Percentiles rank a stretch among this genome's conserved stretches.
phyloP scores from a whole-genome alignment of 2,888 invertebrate genomes.

The Dryadula phaetusa region DNA sequence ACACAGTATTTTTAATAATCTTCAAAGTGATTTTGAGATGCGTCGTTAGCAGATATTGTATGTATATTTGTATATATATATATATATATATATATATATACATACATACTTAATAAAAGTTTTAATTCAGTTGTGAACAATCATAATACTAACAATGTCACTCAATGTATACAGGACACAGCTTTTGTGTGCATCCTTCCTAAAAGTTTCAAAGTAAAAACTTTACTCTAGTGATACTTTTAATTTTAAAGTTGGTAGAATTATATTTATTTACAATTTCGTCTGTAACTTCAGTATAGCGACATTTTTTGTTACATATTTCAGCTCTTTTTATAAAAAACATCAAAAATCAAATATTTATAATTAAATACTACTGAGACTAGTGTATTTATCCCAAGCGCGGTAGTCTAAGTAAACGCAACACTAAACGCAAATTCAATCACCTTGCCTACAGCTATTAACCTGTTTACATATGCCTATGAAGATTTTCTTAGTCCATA shows the following conservation, averaged over 20 bases:
- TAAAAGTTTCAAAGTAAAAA: slow-evolving; percentile 15
- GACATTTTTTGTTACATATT: background rate
- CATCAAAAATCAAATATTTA: too few species aligned
- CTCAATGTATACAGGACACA: background rate
- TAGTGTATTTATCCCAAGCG: too few species aligned
- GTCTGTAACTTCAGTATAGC: background rate
- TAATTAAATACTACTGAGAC: too few species aligned
- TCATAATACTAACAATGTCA: background rate
- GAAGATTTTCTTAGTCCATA: too few species aligned
- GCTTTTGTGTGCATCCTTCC: background rate
- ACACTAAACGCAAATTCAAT: too few species aligned
- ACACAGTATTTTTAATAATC: background rate
- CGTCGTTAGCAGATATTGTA: too few species aligned
- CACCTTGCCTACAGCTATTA: too few species aligned
- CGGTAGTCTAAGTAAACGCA: too few species aligned
- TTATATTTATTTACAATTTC: slow-evolving; percentile 2
- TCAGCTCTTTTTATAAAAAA: background rate
- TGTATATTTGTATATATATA: too few species aligned
- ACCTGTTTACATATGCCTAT: too few species aligned
- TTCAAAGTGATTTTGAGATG: background rate
- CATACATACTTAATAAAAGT: background rate
- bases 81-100: too few species aligned
- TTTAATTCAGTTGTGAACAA: background rate
- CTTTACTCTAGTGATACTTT: background rate
- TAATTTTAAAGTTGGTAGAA: slow-evolving; percentile 7